Conservation (phyloP, 2,797 vertebrate species). For the Lepus oiostolus region DNA sequence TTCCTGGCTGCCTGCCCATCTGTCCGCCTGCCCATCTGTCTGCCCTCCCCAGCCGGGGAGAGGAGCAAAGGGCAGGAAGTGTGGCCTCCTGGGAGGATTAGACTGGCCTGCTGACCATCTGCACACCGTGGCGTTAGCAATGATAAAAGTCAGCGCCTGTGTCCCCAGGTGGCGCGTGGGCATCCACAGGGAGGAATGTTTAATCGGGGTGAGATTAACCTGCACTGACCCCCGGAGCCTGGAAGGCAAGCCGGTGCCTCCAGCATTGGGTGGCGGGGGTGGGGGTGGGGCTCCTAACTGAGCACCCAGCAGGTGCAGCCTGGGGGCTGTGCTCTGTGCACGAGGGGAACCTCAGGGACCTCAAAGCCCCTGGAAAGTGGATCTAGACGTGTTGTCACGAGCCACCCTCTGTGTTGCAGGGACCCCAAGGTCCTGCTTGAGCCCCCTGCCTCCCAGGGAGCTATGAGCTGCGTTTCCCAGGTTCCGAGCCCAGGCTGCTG, state of each 20-base stretch:
- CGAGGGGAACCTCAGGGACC: neutral
- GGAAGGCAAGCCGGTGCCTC: no score
- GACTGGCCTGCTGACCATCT: no score
- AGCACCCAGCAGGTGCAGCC: neutral
- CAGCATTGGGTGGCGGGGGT: no score
- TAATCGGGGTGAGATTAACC: neutral
- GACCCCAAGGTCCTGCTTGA: neutral
- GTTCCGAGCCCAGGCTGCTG: neutral
- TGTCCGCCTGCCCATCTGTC: neutral
- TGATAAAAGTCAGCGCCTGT: neutral
- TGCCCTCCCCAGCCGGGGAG: neutral
- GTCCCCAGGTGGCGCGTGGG: neutral
- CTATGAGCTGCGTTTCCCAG: neutral
- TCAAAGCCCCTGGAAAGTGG: neutral
- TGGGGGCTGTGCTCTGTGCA: neutral
- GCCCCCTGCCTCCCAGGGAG: neutral
- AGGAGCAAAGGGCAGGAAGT: slow-evolving; percentile 51
- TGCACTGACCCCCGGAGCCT: neutral
- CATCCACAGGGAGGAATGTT: neutral
- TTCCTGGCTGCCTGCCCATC: neutral
- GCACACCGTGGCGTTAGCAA: neutral
- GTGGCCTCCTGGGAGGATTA: neutral
- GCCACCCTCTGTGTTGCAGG: neutral
- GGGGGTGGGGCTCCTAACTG: neutral
- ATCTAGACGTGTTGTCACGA: neutral